phyloP scores from a whole-genome alignment of 2,797 vertebrate species.

The Lithobates pipiens region DNA sequence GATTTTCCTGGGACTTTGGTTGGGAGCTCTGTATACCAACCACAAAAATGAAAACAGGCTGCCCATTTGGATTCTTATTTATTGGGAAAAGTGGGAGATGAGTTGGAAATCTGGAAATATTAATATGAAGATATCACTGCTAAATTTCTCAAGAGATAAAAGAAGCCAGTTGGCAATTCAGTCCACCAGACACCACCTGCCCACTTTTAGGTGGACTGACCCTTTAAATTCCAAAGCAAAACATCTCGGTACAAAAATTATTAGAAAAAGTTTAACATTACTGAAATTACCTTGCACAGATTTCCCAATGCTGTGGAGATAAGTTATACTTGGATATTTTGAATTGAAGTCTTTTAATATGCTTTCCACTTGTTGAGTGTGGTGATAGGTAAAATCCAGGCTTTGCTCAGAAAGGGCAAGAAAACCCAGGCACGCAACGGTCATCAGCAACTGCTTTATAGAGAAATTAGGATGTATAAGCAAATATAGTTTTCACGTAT shows the following conservation, averaged over 20 bases:
- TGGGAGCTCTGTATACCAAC: too few relatives aligned
- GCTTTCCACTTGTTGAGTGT: constrained; percentile 67
- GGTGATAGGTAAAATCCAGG: constrained; percentile 77
- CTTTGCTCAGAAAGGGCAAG: constrained; percentile 59
- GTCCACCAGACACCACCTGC: too few relatives aligned
- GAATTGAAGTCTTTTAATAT: constrained; percentile 69
- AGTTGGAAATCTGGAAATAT: too few relatives aligned
- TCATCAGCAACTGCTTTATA: constrained; percentile 59
- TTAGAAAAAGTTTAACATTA: neutral
- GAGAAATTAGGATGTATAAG: neutral
- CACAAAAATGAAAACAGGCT: too few relatives aligned
- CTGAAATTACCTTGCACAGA: constrained; percentile 75
- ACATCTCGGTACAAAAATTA: neutral
- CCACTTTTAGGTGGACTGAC: too few relatives aligned
- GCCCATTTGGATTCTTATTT: too few relatives aligned
- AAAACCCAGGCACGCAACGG: constrained; percentile 63
- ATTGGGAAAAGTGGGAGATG: too few relatives aligned
- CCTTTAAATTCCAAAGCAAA: too few relatives aligned
- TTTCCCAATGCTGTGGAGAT: constrained; percentile 77
- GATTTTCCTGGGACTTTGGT: too few relatives aligned
- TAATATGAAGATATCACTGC: too few relatives aligned
- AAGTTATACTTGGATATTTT: constrained; percentile 68
- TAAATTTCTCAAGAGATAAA: too few relatives aligned
- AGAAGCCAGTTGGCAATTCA: too few relatives aligned
- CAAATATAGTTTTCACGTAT: neutral